Conservation (phyloP, 2,888 invertebrate species). For the Apamea monoglypha region DNA sequence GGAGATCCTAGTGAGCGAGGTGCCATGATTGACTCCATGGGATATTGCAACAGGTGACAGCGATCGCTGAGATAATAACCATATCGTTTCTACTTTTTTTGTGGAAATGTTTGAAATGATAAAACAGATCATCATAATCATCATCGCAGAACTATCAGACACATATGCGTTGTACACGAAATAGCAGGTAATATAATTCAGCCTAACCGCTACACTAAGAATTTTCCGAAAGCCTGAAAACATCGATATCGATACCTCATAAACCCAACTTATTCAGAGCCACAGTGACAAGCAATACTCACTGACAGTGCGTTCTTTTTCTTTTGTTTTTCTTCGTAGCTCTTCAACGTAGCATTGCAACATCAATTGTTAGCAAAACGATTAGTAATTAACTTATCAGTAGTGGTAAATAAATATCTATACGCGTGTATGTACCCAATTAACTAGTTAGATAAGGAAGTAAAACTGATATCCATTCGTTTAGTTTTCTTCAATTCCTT, state of each 20-base stretch:
- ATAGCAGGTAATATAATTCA: not conserved
- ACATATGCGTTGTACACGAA: not conserved
- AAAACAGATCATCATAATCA: constrained; percentile 20
- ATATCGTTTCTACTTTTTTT: constrained; percentile 43
- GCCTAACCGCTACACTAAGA: not conserved
- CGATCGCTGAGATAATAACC: constrained; percentile 60
- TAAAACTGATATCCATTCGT: constrained; percentile 50
- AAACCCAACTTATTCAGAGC: not conserved
- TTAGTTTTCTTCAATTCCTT: constrained; percentile 57
- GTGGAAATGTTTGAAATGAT: constrained; percentile 26
- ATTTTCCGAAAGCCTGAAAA: not conserved
- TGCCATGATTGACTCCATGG: constrained; percentile 84
- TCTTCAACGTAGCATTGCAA: not conserved
- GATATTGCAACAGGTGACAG: constrained; percentile 83
- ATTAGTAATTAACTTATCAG: not conserved
- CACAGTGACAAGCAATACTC: not conserved
- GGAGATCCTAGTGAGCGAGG: constrained; percentile 70
- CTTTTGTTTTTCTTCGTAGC: not conserved
- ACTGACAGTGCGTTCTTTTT: not conserved
- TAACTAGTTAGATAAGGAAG: constrained; percentile 32
- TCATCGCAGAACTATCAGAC: not conserved
- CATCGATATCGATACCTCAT: not conserved
- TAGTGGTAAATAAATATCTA: not conserved
- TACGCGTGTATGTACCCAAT: not conserved
- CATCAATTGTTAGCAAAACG: not conserved